Evolutionary conservation across 2,113 vertebrate species (phyloP).

Genomic region (Microcebus ravelobensis): DNA sequence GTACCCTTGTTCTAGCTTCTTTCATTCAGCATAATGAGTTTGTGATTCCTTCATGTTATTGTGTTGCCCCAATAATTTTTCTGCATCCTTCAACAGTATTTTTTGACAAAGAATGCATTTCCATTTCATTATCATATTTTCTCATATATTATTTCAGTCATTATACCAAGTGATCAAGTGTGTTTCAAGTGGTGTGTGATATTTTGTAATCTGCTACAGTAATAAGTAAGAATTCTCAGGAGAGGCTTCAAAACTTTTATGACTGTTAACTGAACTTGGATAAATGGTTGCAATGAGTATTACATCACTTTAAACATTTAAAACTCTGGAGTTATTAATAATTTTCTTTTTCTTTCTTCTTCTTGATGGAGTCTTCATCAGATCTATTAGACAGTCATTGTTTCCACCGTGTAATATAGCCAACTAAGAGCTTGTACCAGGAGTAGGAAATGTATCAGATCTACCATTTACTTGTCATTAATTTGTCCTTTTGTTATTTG

Average conservation of each 20-base stretch:
- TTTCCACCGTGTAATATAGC: background rate
- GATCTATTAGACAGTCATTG: background rate
- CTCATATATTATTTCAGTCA: background rate
- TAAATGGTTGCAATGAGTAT: background rate
- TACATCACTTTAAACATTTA: background rate
- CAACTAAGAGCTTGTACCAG: background rate
- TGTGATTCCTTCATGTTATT: background rate
- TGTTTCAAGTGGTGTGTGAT: background rate
- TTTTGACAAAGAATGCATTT: slow-evolving; percentile 17
- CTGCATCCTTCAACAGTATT: background rate
- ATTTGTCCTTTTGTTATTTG: slow-evolving; percentile 33
- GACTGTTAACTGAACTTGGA: slow-evolving; percentile 19
- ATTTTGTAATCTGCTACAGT: background rate
- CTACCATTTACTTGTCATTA: slow-evolving; percentile 32
- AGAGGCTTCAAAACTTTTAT: background rate
- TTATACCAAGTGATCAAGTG: background rate
- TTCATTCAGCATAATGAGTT: background rate
- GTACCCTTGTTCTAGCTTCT: background rate
- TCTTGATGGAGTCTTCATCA: background rate
- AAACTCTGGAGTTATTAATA: background rate
- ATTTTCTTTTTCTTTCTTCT: background rate
- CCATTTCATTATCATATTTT: background rate
- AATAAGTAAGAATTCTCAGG: background rate
- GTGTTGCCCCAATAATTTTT: background rate
- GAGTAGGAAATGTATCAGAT: background rate